Base-by-base conservation (phyloP, 2,888 invertebrate genomes). In the Parnassius glacialis region DNA sequence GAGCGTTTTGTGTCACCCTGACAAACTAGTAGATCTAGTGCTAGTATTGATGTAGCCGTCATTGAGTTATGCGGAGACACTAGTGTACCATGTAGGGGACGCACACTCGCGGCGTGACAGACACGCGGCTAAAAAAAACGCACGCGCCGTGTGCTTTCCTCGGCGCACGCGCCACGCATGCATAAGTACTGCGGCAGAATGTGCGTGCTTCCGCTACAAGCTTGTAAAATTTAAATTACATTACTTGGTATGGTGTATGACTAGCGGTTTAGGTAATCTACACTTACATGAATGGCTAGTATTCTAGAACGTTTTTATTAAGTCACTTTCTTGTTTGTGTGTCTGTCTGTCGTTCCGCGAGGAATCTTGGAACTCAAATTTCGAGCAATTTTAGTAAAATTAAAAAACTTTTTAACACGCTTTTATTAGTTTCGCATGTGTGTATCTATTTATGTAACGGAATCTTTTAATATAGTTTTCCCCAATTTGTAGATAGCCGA, bases 141-240 rank as follows among this genome's bases (percentile, higher is more conserved):
- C 13, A 13, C 9, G 16, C 13, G 48, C 9, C 48, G 12, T 13
- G 47, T 9, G 47, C 13, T 48, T 48, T 10, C 48, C 45, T 45
- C n/a, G 1, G 48, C 48, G 48, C 48, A 48, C 48, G 48, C 13
- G 13, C 48, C 48, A 9, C 48, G 48, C 48, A 48, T 48, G 48
- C n/a, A n/a, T 13, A 48, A 48, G 13, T 13, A 48, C 13, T 13
- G 10, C 43, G 10, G 11, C 16, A 13, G 7, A 48, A 48, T 48
- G 48, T 48, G 48, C 34, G 56, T 48, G 10, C 48, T 56, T 34
- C 56, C 47, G 56, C 45, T 20, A 45, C 3, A 9, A 55, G 34
- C 52, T 42, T 42, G 52, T 34, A 52, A 48, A 25, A 56, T 56
- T 48, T 41, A 5, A 56, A 56, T 56, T 20, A 55, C 13, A 11